Evolutionary conservation across 2,113 vertebrate genomes (phyloP), one percentile per base, ranked within the genome.

Genomic region (Herpetotheres cachinnans): DNA sequence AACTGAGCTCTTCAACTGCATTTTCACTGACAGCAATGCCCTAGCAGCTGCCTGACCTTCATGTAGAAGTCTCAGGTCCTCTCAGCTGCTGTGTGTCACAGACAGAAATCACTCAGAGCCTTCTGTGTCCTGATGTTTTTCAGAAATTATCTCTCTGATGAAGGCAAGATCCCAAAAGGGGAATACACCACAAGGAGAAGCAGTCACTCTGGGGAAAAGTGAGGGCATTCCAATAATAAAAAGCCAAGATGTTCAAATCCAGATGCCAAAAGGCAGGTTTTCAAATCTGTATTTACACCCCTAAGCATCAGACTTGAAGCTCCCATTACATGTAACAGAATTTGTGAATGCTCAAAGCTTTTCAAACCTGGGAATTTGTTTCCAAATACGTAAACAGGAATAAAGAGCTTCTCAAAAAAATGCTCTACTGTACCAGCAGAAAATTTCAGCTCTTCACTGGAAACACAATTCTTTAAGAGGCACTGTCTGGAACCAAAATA

Each of bases 31-130:
- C 82, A 86, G 62, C 63, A 90, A 59, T 71, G 62, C 67, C 79
- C 86, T 54, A 63, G 79, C 52, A 95, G 71, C 89, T 86, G 82
- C 79, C 56, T 88, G 67, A 96, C 86, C 91, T 92, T 90, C 79
- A 19, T 34, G 52, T 1, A 87, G 46, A 77, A 71, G 56, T 29
- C 59, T 82, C 74, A 52, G 71, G 54, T 86, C 79, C 70, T 46
- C 52, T 58, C 72, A 55, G 54, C 44, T 63, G 47, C 38, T 67
- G 18, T 55, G 40, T 89, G 76, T 74, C 62, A 47, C 79, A 63
- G 91, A 16, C 29, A 67, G 47, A 94, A 79, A 85, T 46, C 29
- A 36, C 63, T 49, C 27, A 13, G 47, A 58, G 47, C 42, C 38
- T 79, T 66, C 38, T 49, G 66, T 26, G 55, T 79, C 82, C 86